Base-by-base conservation (phyloP, 2,888 invertebrate genomes). In the Lasioglossum malachurum region DNA sequence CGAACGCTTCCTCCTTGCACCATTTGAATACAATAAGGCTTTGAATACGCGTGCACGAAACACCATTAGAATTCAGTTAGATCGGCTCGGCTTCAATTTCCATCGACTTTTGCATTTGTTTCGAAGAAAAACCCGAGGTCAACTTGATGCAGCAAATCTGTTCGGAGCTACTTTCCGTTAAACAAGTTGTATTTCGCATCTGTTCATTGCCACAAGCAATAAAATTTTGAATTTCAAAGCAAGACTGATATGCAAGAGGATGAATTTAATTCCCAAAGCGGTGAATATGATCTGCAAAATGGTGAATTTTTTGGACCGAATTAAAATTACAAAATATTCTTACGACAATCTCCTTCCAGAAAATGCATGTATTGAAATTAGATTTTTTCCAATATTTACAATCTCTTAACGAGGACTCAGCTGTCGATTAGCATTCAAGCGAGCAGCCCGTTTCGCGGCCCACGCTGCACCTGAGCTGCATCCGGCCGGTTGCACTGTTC, bases 401-500 rank as follows among this genome's bases (percentile, higher is more conserved):
- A 49, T 2, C 19, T 7, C 4, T 41, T 14, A 60, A 75, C 27
- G 71, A 83, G 75, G 23, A 72, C 19, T 12, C 82, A 0, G 44
- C 44, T 75, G 74, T 57, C 57, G 77, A 67, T 69, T 31, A 71
- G 35, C 5, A n/a, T 75, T 31, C 12, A n/a, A 31, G 27, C 19
- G 64, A 74, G 53, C 53, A 31, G 53, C 49, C 4, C 46, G 31
- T 75, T 41, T 49, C 31, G 14, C 67, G 19, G 16, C 7, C n/a
- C 41, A 64, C 49, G 12, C n/a, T 49, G 44, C 19, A n/a, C 12
- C 14, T 38, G 83, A 67, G 73, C 72, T 78, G 46, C 76, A 67
- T 27, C 69, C 46, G 69, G 73, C 77, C 35, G n/a, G 64, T 60
- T 73, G 46, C 64, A 23, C 44, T 44, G 27, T 60, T 71, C 74